Percentiles rank a stretch among this genome's conserved stretches.
Evolutionary conservation across 2,113 vertebrate species (phyloP).

Genomic region (Nymphicus hollandicus): DNA sequence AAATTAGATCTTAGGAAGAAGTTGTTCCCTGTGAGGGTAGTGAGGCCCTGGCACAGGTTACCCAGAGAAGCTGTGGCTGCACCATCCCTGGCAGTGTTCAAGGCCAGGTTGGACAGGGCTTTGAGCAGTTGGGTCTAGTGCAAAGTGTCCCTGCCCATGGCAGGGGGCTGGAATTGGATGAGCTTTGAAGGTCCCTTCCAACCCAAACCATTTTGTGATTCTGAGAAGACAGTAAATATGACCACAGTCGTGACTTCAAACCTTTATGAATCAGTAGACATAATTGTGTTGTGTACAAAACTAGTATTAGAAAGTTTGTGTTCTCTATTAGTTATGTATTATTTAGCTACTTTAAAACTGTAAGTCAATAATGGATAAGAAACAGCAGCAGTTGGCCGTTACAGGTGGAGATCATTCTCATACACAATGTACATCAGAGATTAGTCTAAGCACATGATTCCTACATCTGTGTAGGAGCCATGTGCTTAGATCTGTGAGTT

Average conservation of each 20-base stretch:
- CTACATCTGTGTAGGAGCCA: not conserved
- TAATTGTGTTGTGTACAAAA: not conserved
- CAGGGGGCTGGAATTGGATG: not conserved
- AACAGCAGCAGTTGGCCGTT: not conserved
- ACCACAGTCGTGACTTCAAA: not conserved
- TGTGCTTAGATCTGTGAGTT: not conserved
- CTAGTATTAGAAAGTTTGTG: not conserved
- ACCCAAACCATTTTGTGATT: not conserved
- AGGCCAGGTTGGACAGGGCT: not conserved
- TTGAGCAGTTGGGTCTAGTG: not conserved
- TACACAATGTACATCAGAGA: fast-evolving
- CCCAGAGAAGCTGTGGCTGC: not conserved
- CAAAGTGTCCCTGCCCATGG: not conserved
- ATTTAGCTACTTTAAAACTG: not conserved
- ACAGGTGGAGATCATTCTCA: not conserved
- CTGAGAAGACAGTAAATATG: not conserved
- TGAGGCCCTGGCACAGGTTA: not conserved
- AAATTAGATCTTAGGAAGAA: not conserved
- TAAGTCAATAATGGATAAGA: not conserved
- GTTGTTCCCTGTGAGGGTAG: not conserved
- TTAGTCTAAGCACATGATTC: not conserved
- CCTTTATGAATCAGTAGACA: not conserved
- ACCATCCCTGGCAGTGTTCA: not conserved
- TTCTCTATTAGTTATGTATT: not conserved
- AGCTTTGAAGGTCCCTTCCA: not conserved